These are phyloP conservation scores for Nesoenas mayeri DNA, from an alignment of 2,113 vertebrate genomes.

Conservation along the genomic window DNA sequence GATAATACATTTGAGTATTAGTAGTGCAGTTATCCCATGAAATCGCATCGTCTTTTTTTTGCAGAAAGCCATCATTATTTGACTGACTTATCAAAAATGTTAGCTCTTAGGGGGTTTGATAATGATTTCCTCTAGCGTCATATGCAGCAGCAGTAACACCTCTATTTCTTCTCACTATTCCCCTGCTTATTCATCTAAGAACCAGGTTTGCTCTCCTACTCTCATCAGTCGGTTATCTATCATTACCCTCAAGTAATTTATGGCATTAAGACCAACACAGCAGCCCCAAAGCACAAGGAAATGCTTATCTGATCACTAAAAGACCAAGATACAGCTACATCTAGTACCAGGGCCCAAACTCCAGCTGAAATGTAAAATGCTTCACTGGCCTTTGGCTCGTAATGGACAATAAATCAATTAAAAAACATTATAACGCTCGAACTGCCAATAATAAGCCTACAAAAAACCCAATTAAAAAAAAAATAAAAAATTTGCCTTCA, in stretches of 20 bases:
- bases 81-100: slow-evolving; percentile 11
- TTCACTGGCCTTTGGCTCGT: not conserved
- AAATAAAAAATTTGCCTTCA: not conserved
- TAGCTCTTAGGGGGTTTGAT: not conserved
- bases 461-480: not conserved
- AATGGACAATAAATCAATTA: not conserved
- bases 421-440: not conserved
- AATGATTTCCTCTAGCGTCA: not conserved
- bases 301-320: not conserved
- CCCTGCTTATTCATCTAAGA: not conserved
- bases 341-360: not conserved
- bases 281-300: not conserved
- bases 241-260: slow-evolving; percentile 25
- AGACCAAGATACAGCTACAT: not conserved
- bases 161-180: not conserved
- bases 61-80: slow-evolving; percentile 29
- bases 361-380: not conserved
- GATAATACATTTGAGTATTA: not conserved
- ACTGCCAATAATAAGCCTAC: not conserved
- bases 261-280: not conserved
- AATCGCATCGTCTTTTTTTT: not conserved
- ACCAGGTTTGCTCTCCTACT: not conserved
- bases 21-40: not conserved
- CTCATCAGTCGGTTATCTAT: not conserved
- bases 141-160: not conserved